Evolutionary conservation across 2,797 vertebrate genomes (phyloP).

Genomic region (Chrysocyon brachyurus): DNA sequence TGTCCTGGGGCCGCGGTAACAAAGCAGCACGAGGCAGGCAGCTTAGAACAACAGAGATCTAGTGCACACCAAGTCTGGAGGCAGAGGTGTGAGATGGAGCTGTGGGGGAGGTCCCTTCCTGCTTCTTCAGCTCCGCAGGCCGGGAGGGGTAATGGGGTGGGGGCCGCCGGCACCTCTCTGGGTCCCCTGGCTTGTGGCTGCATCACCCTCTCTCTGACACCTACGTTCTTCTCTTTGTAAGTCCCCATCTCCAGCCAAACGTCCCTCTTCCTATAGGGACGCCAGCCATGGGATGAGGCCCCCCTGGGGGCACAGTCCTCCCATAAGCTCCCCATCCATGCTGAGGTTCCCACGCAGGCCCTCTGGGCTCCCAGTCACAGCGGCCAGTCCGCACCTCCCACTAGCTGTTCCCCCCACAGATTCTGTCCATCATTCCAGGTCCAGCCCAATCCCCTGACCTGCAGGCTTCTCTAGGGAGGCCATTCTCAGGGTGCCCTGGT

Average conservation of each 20-base stretch:
- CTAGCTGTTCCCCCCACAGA: background rate
- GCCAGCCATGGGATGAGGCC: background rate
- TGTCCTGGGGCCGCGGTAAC: background rate
- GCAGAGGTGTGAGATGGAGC: background rate
- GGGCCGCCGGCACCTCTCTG: too few relatives aligned
- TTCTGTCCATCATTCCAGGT: background rate
- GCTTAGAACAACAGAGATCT: background rate
- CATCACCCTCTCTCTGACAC: background rate
- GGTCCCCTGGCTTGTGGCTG: too few relatives aligned
- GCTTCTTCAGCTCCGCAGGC: background rate
- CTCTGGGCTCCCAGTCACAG: background rate
- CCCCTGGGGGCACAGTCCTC: background rate
- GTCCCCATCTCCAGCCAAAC: too few relatives aligned
- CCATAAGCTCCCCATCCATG: background rate
- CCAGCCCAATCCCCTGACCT: background rate
- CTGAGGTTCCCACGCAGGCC: background rate
- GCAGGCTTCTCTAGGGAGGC: background rate
- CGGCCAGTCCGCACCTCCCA: too few relatives aligned
- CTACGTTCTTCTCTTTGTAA: too few relatives aligned
- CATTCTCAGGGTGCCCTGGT: background rate
- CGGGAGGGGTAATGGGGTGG: too few relatives aligned
- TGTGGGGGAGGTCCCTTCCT: background rate
- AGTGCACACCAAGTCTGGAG: background rate
- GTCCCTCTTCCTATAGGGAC: background rate
- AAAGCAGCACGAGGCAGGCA: background rate